A percentile compares a stretch with the other conserved stretches of the same genome.
Evolutionary conservation across 2,113 vertebrate genomes (phyloP).

Genomic region (Semnornis frantzii): DNA sequence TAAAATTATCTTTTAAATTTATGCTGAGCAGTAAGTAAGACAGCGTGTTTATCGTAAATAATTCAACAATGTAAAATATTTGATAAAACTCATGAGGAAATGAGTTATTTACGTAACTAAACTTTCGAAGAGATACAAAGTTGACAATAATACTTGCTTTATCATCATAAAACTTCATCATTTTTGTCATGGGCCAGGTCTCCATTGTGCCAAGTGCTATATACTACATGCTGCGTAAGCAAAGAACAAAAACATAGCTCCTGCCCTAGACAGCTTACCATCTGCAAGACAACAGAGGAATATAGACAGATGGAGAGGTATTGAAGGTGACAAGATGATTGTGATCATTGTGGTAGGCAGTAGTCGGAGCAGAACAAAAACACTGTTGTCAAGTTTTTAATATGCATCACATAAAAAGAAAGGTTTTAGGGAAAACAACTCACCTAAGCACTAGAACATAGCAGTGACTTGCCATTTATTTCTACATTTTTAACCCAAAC

Average conservation of each 20-base stretch:
- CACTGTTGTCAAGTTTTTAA: neutral
- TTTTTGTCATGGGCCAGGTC: neutral
- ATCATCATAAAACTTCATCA: conserved; percentile 39
- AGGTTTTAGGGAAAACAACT: neutral
- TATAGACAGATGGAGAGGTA: neutral
- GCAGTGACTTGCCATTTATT: neutral
- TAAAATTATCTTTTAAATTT: conserved; percentile 51
- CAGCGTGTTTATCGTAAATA: neutral
- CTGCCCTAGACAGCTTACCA: conserved; percentile 22
- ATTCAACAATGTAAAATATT: conserved; percentile 41
- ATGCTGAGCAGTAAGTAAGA: conserved; percentile 42
- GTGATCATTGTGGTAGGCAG: conserved; percentile 3
- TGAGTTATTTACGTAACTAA: conserved; percentile 27
- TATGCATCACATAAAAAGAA: neutral
- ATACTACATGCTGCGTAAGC: neutral
- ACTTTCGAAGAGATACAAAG: neutral
- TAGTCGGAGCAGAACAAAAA: neutral
- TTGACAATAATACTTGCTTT: conserved; percentile 23
- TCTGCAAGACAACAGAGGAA: conserved; percentile 20
- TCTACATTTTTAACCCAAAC: neutral
- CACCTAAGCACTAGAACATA: neutral
- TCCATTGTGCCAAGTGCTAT: neutral
- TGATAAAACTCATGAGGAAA: conserved; percentile 26
- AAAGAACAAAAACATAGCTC: neutral
- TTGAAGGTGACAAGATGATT: conserved; percentile 17